Evolutionary conservation across 2,888 invertebrate genomes (phyloP).

Genomic region (Esperia sulphurella): DNA sequence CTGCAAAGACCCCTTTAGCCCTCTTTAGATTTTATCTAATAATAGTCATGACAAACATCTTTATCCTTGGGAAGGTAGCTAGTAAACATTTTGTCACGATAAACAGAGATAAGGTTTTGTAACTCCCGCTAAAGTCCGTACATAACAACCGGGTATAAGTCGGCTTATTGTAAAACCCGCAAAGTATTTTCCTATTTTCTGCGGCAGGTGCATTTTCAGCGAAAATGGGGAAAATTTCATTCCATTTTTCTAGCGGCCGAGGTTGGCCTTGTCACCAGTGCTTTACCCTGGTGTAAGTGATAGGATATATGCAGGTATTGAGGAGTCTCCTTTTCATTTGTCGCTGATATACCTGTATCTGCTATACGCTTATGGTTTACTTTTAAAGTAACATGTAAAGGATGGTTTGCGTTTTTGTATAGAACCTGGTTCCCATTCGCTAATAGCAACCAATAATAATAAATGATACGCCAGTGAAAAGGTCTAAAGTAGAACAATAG

Average conservation of each 20-base stretch:
- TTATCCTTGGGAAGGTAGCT: not conserved
- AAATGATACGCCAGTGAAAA: too few species aligned
- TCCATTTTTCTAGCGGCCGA: constrained; percentile 35
- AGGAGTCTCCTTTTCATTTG: too few species aligned
- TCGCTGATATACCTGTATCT: not conserved
- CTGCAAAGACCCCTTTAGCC: not conserved
- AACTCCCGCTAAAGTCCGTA: constrained; percentile 41
- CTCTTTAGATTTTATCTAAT: not conserved
- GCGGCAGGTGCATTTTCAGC: constrained; percentile 39
- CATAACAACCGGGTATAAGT: constrained; percentile 43
- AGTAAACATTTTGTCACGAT: constrained; percentile 11
- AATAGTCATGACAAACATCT: not conserved
- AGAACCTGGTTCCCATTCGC: too few species aligned
- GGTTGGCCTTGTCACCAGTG: constrained; percentile 19
- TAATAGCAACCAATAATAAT: too few species aligned
- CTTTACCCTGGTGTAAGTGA: constrained; percentile 8
- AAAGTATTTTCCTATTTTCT: constrained; percentile 48
- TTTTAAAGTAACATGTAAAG: too few species aligned
- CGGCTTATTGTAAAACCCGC: constrained; percentile 52
- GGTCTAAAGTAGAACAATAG: too few species aligned
- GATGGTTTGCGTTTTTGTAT: too few species aligned
- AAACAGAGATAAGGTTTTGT: constrained; percentile 30
- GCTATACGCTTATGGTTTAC: not conserved
- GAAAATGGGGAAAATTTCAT: constrained; percentile 47
- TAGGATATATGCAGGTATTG: not conserved